Base-by-base conservation (phyloP, 2,113 vertebrate genomes). In the Brachyistius frenatus region DNA sequence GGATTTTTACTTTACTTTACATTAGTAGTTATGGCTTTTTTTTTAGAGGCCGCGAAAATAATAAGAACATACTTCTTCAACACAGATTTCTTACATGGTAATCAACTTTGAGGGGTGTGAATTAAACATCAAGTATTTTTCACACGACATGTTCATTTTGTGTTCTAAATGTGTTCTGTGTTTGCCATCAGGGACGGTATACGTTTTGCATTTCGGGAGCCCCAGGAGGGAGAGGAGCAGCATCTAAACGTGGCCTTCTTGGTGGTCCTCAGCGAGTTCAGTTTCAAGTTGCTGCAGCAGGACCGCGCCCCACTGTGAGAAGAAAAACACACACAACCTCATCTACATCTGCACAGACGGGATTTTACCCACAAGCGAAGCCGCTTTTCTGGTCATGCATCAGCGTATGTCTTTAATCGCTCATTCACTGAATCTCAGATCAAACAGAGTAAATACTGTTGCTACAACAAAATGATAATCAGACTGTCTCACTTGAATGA, bases 241-340 rank as follows among this genome's bases (percentile, higher is more conserved):
- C 89, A 93, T 32, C 89, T 86, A 1, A 96, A 97, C 63, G 61
- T 96, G 80, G 58, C 90, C 11, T 98, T 98, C 84, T 76, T 98
- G 71, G 96, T 96, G 79, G 90, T 97, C 52, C 95, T 98, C 79
- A 94, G 95, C 73, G 96, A 97, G 84, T 97, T 98, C 88, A 97
- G 96, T 11, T 95, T 95, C 9, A 95, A 97, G 68, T 93, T 98
- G 71, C 75, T 97, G 47, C 90, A 58, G 14, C 92, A 93, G 3
- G 96, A 98, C 85, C 94, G 95, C 37, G 36, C 77, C 14, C 81
- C 93, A 14, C 84, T 98, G 97, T 98, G 90, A 95, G 96, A 89
- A 66, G 11, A 30, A 41, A 14, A 35, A 41, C 41, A 70, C 36
- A 60, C 13, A 66, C 50, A 66, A 32, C 53, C 30, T 41, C 55